These are phyloP conservation scores for Neolamprologus kungweensis DNA, from an alignment of 2,113 vertebrate genomes.

Conservation along the genomic window DNA sequence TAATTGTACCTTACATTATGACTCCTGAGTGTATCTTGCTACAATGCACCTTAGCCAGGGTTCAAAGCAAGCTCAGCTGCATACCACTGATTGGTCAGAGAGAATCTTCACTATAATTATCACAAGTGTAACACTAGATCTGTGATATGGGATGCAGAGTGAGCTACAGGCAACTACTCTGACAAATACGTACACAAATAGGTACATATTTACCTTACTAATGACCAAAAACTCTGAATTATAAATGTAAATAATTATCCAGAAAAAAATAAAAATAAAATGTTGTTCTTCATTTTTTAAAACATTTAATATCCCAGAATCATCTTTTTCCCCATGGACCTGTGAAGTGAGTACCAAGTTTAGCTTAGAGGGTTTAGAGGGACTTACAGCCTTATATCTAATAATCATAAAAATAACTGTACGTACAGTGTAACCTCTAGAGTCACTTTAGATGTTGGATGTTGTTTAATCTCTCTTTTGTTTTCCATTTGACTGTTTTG, in stretches of 20 bases:
- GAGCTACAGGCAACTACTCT: not conserved
- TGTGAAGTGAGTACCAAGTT: not conserved
- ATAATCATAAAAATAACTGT: not conserved
- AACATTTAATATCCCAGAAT: not conserved
- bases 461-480: not conserved
- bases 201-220: not conserved
- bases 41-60: not conserved
- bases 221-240: not conserved
- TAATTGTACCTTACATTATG: not conserved
- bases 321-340: not conserved
- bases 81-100: not conserved
- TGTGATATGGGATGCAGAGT: not conserved
- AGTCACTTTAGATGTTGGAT: not conserved
- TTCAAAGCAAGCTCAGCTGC: not conserved
- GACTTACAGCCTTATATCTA: not conserved
- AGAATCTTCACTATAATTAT: not conserved
- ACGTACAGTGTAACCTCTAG: not conserved
- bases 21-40: not conserved
- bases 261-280: not conserved
- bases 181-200: not conserved
- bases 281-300: not conserved
- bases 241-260: not conserved
- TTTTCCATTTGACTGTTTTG: not conserved
- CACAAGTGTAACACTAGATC: not conserved
- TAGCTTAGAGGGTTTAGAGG: not conserved